Conservation (phyloP, 1,140 invertebrate species). For the Cataglyphis hispanica region DNA sequence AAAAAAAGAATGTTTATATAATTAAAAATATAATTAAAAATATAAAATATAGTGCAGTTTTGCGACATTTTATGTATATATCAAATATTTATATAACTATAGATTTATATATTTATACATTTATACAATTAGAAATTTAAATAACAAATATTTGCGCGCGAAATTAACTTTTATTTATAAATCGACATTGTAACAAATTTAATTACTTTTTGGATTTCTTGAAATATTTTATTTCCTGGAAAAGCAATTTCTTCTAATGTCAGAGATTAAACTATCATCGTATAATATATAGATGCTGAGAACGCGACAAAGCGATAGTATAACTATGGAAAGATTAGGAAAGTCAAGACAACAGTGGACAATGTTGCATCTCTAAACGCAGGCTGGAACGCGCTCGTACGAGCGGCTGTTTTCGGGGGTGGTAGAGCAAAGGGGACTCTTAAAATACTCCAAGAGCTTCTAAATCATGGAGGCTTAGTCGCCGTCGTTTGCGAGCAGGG, state of each 20-base stretch:
- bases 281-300: not conserved
- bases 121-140: slow-evolving; percentile 2
- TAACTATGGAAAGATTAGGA: slow-evolving; percentile 48
- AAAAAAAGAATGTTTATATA: not conserved
- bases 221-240: not conserved
- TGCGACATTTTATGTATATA: not conserved
- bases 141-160: not conserved
- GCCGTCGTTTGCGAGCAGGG: slow-evolving; percentile 83
- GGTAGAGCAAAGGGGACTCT: slow-evolving; percentile 81
- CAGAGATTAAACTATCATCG: slow-evolving; percentile 10
- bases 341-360: slow-evolving; percentile 52
- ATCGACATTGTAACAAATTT: not conserved
- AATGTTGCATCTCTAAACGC: slow-evolving; percentile 69
- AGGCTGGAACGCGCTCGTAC: slow-evolving; percentile 59
- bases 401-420: slow-evolving; percentile 72
- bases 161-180: not conserved
- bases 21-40: not conserved
- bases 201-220: too few species aligned
- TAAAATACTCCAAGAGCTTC: slow-evolving; percentile 86
- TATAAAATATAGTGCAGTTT: not conserved
- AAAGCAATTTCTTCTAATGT: not conserved
- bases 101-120: not conserved
- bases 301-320: slow-evolving; percentile 28
- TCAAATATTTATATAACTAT: not conserved
- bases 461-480: slow-evolving; percentile 86